Evolutionary conservation across 2,113 vertebrate species (phyloP).

Genomic region (Gadus macrocephalus): DNA sequence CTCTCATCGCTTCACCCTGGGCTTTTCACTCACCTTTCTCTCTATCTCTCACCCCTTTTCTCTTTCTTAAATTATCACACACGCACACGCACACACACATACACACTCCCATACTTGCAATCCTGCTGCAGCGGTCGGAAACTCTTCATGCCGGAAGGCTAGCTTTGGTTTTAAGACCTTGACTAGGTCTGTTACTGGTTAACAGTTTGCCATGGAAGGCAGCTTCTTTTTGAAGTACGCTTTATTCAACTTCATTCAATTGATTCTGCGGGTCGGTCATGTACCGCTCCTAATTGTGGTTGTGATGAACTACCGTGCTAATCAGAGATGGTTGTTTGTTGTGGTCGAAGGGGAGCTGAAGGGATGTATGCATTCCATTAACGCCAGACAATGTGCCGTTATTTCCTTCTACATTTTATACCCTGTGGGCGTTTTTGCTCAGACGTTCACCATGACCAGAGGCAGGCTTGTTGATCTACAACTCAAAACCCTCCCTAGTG

Average conservation of each 20-base stretch:
- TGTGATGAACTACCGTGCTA: constrained; percentile 9
- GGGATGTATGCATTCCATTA: no score
- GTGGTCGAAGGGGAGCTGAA: not conserved
- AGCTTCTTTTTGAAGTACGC: not conserved
- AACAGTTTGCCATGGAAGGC: not conserved
- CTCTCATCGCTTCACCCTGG: constrained; percentile 18
- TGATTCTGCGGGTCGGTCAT: no score
- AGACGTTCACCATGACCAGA: no score
- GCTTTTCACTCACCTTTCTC: not conserved
- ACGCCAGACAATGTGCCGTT: no score
- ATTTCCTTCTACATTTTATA: no score
- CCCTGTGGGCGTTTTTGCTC: no score
- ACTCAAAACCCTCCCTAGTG: no score
- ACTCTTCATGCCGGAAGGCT: constrained; percentile 34
- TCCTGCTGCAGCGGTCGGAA: constrained; percentile 32
- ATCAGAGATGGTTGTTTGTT: not conserved
- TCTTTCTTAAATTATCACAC: constrained; percentile 18
- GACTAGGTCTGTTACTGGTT: constrained; percentile 30
- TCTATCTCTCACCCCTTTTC: constrained; percentile 10
- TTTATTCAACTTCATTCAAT: no score
- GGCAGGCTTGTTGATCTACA: no score
- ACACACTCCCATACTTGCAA: constrained; percentile 4
- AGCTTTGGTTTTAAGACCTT: constrained; percentile 25
- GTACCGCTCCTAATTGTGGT: not conserved
- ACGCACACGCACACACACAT: not conserved